Evolutionary conservation across 2,888 invertebrate species (phyloP).

Genomic region (Cynaeus angustus): DNA sequence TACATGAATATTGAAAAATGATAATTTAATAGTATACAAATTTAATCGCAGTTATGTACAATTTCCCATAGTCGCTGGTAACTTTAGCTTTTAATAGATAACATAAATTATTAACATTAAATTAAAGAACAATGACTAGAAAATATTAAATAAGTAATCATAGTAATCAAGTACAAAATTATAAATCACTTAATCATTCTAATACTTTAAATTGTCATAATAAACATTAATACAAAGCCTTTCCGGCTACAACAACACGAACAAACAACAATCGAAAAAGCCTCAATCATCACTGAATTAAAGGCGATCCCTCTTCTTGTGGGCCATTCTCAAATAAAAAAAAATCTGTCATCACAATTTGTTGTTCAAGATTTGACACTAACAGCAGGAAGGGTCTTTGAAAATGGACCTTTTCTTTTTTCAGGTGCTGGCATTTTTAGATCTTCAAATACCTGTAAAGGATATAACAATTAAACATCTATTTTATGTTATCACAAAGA

Average conservation of each 20-base stretch:
- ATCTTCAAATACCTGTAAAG: conserved; percentile 62
- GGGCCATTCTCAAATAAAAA: conserved; percentile 6
- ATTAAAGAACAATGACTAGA: conserved; percentile 62
- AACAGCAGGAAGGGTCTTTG: conserved; percentile 63
- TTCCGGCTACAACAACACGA: conserved; percentile 49
- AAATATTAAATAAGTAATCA: conserved; percentile 55
- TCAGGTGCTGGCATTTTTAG: conserved; percentile 55
- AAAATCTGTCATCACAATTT: neutral
- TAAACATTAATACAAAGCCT: conserved; percentile 54
- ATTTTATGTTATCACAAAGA: neutral
- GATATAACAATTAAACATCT: conserved; percentile 28
- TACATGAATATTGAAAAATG: conserved; percentile 39
- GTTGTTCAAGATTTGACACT: conserved; percentile 63
- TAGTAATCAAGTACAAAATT: conserved; percentile 50
- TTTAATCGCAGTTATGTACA: conserved; percentile 34
- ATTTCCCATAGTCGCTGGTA: conserved; percentile 51
- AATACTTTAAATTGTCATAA: conserved; percentile 54
- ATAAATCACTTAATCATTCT: conserved; percentile 50
- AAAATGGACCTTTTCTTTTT: conserved; percentile 56
- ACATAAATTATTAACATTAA: conserved; percentile 57
- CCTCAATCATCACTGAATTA: conserved; percentile 12
- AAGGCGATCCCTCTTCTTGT: neutral
- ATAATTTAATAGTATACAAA: conserved; percentile 39
- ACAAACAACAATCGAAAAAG: conserved; percentile 48
- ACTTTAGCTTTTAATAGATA: conserved; percentile 48